Percentiles rank a stretch among this genome's conserved stretches.
phyloP scores from a whole-genome alignment of 2,888 invertebrate species.

The Idaea aversata region DNA sequence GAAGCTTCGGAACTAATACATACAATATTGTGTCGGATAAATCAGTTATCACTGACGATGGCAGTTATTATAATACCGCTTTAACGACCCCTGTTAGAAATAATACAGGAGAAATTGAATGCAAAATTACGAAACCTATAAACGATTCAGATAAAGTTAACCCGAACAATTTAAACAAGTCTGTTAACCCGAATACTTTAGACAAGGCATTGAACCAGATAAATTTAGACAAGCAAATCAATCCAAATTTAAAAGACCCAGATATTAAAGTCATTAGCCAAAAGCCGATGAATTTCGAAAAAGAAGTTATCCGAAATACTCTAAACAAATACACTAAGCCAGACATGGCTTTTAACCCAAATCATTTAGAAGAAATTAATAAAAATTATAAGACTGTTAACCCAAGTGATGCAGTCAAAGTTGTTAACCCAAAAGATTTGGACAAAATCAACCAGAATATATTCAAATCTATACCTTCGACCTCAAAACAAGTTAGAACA shows the following conservation, averaged over 20 bases:
- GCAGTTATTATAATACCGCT: neutral
- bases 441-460: neutral
- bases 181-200: neutral
- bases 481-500: constrained; percentile 13
- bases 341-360: neutral
- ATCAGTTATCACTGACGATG: constrained; percentile 6
- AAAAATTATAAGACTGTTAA: neutral
- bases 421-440: constrained; percentile 15
- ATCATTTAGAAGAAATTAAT: neutral
- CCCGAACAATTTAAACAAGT: neutral
- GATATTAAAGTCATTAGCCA: neutral
- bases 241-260: neutral
- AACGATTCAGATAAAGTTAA: neutral
- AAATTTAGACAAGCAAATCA: neutral
- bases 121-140: neutral
- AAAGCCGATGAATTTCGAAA: neutral
- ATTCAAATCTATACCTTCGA: constrained; percentile 11
- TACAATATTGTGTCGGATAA: constrained; percentile 14
- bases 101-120: constrained; percentile 7
- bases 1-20: constrained; percentile 17
- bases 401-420: neutral
- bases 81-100: neutral
- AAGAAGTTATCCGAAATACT: neutral
- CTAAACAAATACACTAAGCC: neutral
- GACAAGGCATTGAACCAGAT: neutral